A percentile compares a stretch with the other conserved stretches of the same genome.
Conservation (phyloP, 2,797 vertebrate genomes). For the Poeciliopsis infans region DNA sequence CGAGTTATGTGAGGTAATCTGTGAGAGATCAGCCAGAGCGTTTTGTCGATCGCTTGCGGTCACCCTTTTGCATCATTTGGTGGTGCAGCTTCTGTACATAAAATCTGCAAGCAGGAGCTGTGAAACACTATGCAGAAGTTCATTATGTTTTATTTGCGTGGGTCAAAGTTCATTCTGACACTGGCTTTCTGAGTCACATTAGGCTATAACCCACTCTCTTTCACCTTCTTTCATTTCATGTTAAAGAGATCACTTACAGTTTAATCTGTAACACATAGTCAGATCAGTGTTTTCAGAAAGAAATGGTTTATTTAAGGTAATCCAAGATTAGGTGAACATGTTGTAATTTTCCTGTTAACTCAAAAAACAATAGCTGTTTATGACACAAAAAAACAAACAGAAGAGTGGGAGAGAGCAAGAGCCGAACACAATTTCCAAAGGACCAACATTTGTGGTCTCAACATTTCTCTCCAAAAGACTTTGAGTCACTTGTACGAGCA, state of each 20-base stretch:
- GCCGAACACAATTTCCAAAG: no score
- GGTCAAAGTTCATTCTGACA: constrained; percentile 31
- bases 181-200: constrained; percentile 20
- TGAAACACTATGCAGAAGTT: constrained; percentile 12
- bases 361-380: no score
- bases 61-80: constrained; percentile 59
- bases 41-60: constrained; percentile 30
- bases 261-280: constrained; percentile 26
- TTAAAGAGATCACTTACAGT: constrained; percentile 53
- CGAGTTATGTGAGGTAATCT: constrained; percentile 53
- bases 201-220: constrained; percentile 16
- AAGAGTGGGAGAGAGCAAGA: no score
- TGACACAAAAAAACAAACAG: no score
- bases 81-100: constrained; percentile 37
- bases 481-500: no score
- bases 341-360: no score
- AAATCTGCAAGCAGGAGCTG: constrained; percentile 13
- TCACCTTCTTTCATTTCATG: constrained; percentile 31
- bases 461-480: no score
- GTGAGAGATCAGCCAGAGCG: constrained; percentile 33
- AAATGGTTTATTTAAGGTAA: constrained; percentile 35
- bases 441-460: no score
- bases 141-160: constrained; percentile 44
- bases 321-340: no score
- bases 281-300: constrained; percentile 25